Evolutionary conservation across 2,888 invertebrate genomes (phyloP).

Genomic region (Yponomeuta plumbellus): DNA sequence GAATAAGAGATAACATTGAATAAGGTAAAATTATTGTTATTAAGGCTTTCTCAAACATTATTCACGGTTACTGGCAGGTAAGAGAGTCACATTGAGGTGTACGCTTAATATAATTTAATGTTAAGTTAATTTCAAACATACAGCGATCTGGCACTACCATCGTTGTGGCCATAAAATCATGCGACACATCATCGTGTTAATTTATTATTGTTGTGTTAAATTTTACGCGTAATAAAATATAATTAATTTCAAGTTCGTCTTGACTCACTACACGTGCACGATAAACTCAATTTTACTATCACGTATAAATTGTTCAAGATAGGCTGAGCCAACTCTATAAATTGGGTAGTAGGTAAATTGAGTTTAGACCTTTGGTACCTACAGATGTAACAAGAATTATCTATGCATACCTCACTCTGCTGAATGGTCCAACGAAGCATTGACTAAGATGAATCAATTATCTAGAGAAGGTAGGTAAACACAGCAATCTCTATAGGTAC

Average conservation of each 20-base stretch:
- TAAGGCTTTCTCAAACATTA: not conserved
- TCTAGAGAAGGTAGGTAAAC: not conserved
- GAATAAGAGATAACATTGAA: not conserved
- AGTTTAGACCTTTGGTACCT: not conserved
- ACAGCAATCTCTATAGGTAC: not conserved
- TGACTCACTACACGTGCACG: not conserved
- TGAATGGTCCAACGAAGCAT: not conserved
- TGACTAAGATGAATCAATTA: not conserved
- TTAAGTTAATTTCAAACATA: not conserved
- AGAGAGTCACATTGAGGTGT: too few relatives aligned
- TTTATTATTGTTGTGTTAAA: not conserved
- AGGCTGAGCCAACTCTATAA: not conserved
- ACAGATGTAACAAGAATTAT: not conserved
- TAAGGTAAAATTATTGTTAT: not conserved
- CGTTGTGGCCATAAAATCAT: not conserved
- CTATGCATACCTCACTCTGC: not conserved
- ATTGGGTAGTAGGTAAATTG: not conserved
- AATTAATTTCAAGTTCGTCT: not conserved
- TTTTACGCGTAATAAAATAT: not conserved
- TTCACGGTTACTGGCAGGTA: too few relatives aligned
- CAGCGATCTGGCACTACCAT: not conserved
- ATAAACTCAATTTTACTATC: not conserved
- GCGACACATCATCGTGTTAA: not conserved
- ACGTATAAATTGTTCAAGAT: not conserved
- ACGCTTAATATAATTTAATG: not conserved